Conservation (phyloP, 2,113 vertebrate species). For the Callocephalon fimbriatum region DNA sequence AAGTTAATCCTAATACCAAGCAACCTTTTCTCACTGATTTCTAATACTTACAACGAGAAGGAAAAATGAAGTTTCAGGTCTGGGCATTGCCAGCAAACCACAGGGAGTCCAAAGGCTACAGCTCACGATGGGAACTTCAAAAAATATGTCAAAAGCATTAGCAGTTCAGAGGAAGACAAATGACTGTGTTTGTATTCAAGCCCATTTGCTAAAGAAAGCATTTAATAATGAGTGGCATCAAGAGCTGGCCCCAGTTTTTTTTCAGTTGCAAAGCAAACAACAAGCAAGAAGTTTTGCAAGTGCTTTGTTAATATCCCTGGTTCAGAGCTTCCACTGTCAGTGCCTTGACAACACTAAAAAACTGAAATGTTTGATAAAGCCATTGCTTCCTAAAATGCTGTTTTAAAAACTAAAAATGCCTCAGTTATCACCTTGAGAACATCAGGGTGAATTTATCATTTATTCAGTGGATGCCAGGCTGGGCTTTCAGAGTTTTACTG, state of each 20-base stretch:
- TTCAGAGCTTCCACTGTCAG: background rate
- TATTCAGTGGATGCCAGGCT: background rate
- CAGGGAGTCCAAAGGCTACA: background rate
- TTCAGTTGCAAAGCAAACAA: background rate
- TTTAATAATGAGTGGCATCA: background rate
- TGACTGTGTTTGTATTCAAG: background rate
- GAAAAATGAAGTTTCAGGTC: background rate
- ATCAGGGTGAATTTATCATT: background rate
- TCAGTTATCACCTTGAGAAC: background rate
- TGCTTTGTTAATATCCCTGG: background rate
- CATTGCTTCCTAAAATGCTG: background rate
- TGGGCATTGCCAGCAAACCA: background rate
- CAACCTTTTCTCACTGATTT: background rate
- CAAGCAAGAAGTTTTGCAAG: background rate
- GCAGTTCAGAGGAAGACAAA: background rate
- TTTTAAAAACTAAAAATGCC: background rate
- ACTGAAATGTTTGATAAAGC: background rate
- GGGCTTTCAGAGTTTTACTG: background rate
- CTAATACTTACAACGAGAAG: background rate
- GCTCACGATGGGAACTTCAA: background rate
- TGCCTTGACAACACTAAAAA: background rate
- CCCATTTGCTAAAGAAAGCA: background rate
- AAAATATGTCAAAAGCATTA: slow-evolving; percentile 19
- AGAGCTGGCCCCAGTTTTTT: background rate
- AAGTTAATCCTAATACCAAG: background rate